These are phyloP conservation scores for Autographa gamma DNA, from an alignment of 2,888 invertebrate genomes.

Conservation along the genomic window DNA sequence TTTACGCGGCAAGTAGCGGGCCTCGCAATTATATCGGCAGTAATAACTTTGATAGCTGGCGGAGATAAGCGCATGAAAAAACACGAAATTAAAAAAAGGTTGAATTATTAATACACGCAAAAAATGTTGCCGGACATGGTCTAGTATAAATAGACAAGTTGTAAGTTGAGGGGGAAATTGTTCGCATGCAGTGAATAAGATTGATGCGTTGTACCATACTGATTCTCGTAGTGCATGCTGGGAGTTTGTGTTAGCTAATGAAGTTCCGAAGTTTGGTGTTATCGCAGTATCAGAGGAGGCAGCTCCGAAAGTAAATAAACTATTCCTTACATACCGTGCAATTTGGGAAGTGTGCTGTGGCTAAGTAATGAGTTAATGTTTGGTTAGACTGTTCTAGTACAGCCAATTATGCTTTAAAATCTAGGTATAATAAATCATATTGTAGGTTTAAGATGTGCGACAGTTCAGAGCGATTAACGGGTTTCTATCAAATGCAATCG, in stretches of 20 bases:
- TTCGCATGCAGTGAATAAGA: background rate
- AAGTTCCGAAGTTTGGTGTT: background rate
- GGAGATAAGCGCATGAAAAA: slow-evolving; percentile 58
- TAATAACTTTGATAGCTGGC: slow-evolving; percentile 60
- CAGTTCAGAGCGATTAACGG: too few relatives aligned
- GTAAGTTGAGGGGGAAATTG: slow-evolving; percentile 6
- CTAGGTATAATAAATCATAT: too few relatives aligned
- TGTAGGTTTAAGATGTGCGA: too few relatives aligned
- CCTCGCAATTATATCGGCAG: slow-evolving; percentile 60
- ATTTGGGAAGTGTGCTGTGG: background rate
- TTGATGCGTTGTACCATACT: background rate
- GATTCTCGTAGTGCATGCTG: background rate
- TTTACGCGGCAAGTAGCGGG: slow-evolving; percentile 55
- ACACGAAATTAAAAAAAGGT: slow-evolving; percentile 53
- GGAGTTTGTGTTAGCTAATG: background rate
- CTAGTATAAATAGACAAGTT: slow-evolving; percentile 18
- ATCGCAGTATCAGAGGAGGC: background rate
- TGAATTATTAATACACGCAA: slow-evolving; percentile 40
- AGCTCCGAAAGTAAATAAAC: background rate
- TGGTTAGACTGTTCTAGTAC: background rate
- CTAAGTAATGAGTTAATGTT: slow-evolving; percentile 1
- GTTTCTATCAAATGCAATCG: too few relatives aligned
- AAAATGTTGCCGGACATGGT: slow-evolving; percentile 29
- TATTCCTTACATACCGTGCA: background rate
- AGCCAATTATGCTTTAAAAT: background rate